These are phyloP conservation scores for Shinisaurus crocodilurus DNA, from an alignment of 2,113 vertebrate species.

Conservation along the genomic window DNA sequence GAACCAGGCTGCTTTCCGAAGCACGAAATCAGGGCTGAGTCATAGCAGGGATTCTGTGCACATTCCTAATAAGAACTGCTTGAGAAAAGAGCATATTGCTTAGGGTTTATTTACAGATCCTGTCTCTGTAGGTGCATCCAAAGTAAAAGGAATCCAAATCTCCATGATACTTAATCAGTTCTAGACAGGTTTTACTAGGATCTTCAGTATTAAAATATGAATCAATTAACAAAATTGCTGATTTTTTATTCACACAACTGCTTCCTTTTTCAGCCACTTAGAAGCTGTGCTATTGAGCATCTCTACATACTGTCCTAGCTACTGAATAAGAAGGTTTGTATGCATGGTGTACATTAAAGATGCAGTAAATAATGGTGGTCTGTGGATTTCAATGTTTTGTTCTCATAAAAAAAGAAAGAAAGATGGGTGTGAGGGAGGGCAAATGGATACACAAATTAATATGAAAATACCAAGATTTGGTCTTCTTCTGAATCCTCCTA, in stretches of 20 bases:
- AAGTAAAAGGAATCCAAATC: not conserved
- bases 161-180: not conserved
- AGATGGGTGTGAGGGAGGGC: too few relatives aligned
- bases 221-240: constrained; percentile 3
- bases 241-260: not conserved
- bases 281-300: not conserved
- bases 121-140: not conserved
- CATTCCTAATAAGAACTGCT: not conserved
- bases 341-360: not conserved
- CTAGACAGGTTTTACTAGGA: not conserved
- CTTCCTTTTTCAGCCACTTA: not conserved
- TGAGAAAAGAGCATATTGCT: not conserved
- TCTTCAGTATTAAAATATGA: not conserved
- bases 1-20: too few relatives aligned
- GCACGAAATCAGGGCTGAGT: too few relatives aligned
- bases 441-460: not conserved
- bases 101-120: not conserved
- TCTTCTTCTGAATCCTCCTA: not conserved
- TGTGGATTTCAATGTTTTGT: not conserved
- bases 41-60: too few relatives aligned
- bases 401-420: not conserved
- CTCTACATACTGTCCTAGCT: not conserved
- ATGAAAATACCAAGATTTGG: not conserved
- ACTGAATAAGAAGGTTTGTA: constrained; percentile 5
- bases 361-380: not conserved